Percentiles rank a stretch among this genome's conserved stretches.
Conservation (phyloP, 2,888 invertebrate genomes). For the Cephus runcator region DNA sequence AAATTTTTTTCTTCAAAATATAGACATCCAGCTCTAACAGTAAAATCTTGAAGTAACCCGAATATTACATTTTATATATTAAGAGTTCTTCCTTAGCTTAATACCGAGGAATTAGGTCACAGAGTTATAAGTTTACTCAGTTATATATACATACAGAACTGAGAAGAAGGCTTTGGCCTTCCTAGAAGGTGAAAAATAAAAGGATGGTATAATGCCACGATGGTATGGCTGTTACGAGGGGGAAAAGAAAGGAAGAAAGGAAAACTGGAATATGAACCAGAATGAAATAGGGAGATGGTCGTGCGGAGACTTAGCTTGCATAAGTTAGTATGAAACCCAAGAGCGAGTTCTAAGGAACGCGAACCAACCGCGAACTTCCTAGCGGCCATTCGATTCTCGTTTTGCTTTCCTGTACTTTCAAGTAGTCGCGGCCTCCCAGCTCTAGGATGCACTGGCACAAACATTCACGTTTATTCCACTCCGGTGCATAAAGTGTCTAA, state of each 20-base stretch:
- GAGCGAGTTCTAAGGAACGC: not conserved
- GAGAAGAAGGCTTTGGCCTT: too few relatives aligned
- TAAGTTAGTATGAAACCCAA: constrained; percentile 4
- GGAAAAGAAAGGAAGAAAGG: not conserved
- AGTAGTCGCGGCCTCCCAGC: not conserved
- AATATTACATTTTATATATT: too few relatives aligned
- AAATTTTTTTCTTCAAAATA: too few relatives aligned
- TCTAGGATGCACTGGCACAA: constrained; percentile 19
- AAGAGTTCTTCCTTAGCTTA: too few relatives aligned
- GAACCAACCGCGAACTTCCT: not conserved
- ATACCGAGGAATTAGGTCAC: too few relatives aligned
- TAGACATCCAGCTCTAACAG: too few relatives aligned
- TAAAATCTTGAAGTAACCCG: too few relatives aligned
- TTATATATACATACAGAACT: too few relatives aligned
- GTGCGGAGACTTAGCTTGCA: constrained; percentile 3
- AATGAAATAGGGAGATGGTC: not conserved
- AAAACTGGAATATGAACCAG: not conserved
- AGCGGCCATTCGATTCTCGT: not conserved
- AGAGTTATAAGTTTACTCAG: too few relatives aligned
- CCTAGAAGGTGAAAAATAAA: too few relatives aligned
- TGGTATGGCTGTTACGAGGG: not conserved
- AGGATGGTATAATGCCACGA: too few relatives aligned
- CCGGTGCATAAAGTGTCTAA: constrained; percentile 20
- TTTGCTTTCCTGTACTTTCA: not conserved
- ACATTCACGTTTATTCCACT: constrained; percentile 34